Base-by-base conservation (phyloP, 2,113 vertebrate species). In the Odocoileus hemionus region DNA sequence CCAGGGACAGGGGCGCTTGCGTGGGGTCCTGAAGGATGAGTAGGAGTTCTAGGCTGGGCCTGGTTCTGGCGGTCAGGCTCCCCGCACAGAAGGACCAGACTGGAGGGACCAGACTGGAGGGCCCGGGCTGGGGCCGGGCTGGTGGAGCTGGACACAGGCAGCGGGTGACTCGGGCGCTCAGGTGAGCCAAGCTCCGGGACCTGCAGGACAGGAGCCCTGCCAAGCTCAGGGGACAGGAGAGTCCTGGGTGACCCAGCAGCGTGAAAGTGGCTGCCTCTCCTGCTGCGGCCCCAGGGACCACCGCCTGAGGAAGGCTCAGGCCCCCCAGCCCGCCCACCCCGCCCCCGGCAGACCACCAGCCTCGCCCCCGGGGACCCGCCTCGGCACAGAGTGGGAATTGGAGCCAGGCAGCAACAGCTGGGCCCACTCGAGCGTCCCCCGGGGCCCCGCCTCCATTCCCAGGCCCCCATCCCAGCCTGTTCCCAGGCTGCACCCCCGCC, bases 361-460 rank as follows among this genome's bases (percentile, higher is more conserved):
- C 76, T 96, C 1, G 97, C 94, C 97, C 94, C 93, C 6, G 28
- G 97, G 96, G 98, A 97, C 94, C 26, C 4, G 91, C 89, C 55
- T 86, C 5, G 0, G 60, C 7, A 26, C 85, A 80, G 96, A 96
- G 90, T 1, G 33, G 96, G 97, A 98, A 98, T 57, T 83, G 88
- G 98, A 98, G 96, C 96, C 91, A 76, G 94, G 94, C 94, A 58
- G 93, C 97, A 97, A 98, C 98, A 98, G 98, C 98, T 98, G 98
- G 97, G 67, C 95, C 96, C 78, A 70, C 97, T 98, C 55, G 94
- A 85, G 76, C 30, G 1, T 95, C 95, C 95, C 89, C 28, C 17
- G 54, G 94, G 97, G 96, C 94, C 74, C 95, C 0, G 91, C 93
- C 95, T 96, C 86, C 13, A 7, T 98, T 98, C 97, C 94, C 98